Conservation (phyloP, 2,888 invertebrate genomes). For the Brachylomia viminalis region DNA sequence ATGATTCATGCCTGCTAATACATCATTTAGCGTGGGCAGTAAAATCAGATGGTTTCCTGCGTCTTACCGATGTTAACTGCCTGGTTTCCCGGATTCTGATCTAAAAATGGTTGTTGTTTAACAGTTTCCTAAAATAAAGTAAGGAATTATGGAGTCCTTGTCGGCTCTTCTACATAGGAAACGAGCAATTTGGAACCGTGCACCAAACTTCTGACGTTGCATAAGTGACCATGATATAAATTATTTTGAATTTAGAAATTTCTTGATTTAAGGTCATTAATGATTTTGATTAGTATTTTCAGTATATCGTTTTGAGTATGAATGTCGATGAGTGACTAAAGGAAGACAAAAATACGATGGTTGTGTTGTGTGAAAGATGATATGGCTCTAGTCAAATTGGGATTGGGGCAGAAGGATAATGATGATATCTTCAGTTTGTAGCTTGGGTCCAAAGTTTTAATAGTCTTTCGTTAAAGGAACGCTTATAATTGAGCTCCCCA, state of each 20-base stretch:
- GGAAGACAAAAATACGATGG: background rate
- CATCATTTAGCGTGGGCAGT: constrained; percentile 3
- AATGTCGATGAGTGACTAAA: background rate
- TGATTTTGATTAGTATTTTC: background rate
- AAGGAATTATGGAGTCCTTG: background rate
- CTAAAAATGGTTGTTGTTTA: background rate
- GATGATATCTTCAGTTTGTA: background rate
- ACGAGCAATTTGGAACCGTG: background rate
- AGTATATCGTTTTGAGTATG: background rate
- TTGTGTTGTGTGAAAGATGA: no score
- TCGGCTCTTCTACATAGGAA: background rate
- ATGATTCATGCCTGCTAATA: constrained; percentile 36
- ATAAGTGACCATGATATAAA: no score
- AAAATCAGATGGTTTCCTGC: constrained; percentile 18
- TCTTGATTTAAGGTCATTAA: no score
- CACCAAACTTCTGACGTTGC: background rate
- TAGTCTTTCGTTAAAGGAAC: no score
- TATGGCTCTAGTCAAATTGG: background rate
- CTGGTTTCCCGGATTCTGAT: constrained; percentile 20
- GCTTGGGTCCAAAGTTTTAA: background rate
- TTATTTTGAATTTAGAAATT: no score
- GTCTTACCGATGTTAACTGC: constrained; percentile 17
- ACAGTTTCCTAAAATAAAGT: background rate
- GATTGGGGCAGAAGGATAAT: background rate
- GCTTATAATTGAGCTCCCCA: background rate